Evolutionary conservation across 2,888 invertebrate species (phyloP), one percentile per base, ranked within the genome.

Genomic region (Agrenia bidenticulata): DNA sequence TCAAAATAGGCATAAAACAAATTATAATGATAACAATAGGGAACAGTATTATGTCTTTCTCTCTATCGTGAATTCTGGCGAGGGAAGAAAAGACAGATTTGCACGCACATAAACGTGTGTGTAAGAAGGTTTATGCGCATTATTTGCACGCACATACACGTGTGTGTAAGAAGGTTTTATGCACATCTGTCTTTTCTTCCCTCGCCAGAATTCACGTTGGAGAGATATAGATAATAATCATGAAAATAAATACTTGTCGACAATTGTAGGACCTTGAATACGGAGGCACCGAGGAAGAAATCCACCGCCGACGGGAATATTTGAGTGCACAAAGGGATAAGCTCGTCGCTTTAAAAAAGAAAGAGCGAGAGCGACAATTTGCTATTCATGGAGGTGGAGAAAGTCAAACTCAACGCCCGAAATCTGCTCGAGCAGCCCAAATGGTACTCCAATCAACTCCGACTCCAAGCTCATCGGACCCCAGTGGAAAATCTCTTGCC

Each of bases 321-420:
- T 82, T 97, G 63, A 87, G 89, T 61, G 87, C 89, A 67, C 95
- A 96, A 79, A 85, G 96, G 24, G 96, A 96, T 80, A 93, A 94
- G 79, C 84, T 97, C 60, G 84, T 96, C 50, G 90, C 90, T 21
- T 82, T 95, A 78, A 97, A 96, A 81, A 91, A 90, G 78, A 88
- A 90, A 78, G 93, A 90, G 23, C 85, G 96, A 21, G 89, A 90
- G 78, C 88, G 89, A 75, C 87, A 90, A 78, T 82, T 94, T 7
- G 72, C 78, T 2, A 86, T 85, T 39, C 85, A 84, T 15, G 87
- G 87, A 60, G 81, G 81, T 0, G 83, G 83, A 53, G 62, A 49
- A 78, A 80, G 21, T 77, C 78, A 66, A 15, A 58, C 61, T 15
- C 69, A 75, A 27, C 75, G 88, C 32, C 92, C 92, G 0, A 86